phyloP scores from a whole-genome alignment of 1,140 invertebrate species.

The Bombus polaris region DNA sequence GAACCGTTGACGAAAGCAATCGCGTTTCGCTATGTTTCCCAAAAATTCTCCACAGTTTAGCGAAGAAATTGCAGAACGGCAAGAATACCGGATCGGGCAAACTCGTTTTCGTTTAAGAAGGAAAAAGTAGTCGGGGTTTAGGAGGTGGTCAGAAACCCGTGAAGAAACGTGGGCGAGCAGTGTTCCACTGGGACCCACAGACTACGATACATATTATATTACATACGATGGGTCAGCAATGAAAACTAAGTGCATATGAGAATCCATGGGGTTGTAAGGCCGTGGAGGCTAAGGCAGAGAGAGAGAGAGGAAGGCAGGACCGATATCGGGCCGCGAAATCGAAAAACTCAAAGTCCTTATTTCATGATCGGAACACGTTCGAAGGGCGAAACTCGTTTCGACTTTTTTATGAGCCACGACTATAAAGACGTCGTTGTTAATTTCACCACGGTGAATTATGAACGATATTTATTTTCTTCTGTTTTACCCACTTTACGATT shows the following conservation, averaged over 20 bases:
- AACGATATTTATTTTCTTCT: background rate
- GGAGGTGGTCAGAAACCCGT: constrained; percentile 49
- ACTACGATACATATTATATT: constrained; percentile 82
- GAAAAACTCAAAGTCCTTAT: constrained; percentile 49
- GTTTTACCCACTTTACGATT: background rate
- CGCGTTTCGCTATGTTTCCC: background rate
- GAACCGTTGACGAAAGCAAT: no score
- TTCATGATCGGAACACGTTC: constrained; percentile 38
- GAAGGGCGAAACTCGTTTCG: constrained; percentile 30
- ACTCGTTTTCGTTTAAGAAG: constrained; percentile 59
- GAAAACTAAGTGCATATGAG: constrained; percentile 83
- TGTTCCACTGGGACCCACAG: constrained; percentile 78
- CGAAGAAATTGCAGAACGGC: constrained; percentile 25
- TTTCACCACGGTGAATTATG: constrained; percentile 11
- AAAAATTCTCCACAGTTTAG: background rate
- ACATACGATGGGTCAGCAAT: constrained; percentile 79
- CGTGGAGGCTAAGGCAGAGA: constrained; percentile 18
- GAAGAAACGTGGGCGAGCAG: constrained; percentile 62
- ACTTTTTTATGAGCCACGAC: constrained; percentile 40
- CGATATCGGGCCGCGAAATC: constrained; percentile 51
- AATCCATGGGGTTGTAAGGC: constrained; percentile 79
- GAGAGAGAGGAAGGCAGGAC: background rate
- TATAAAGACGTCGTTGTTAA: constrained; percentile 32
- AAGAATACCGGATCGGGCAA: constrained; percentile 44
- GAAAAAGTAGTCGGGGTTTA: constrained; percentile 57